A percentile compares a stretch with the other conserved stretches of the same genome.
phyloP scores from a whole-genome alignment of 2,888 invertebrate species.

The Drosophila phalerata region DNA sequence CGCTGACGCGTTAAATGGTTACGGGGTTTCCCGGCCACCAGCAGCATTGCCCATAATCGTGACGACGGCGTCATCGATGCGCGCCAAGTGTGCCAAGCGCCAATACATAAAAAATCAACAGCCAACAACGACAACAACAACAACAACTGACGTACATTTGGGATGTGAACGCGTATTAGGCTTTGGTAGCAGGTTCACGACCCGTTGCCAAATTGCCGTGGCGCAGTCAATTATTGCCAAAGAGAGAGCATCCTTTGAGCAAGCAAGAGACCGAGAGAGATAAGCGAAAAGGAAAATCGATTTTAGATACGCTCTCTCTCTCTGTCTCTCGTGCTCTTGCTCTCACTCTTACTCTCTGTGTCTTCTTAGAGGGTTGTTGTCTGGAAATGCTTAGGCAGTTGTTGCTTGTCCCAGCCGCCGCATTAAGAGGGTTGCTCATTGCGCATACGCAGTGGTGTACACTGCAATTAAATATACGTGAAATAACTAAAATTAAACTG shows the following conservation, averaged over 20 bases:
- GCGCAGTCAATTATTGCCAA: slow-evolving; percentile 57
- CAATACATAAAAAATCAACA: slow-evolving; percentile 74
- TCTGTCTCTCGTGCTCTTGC: slow-evolving; percentile 5
- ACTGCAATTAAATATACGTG: slow-evolving; percentile 34
- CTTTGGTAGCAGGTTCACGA: slow-evolving; percentile 64
- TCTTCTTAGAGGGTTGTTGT: slow-evolving; percentile 27
- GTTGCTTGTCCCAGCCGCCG: slow-evolving; percentile 50
- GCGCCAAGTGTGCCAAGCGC: slow-evolving; percentile 71
- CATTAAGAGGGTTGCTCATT: slow-evolving; percentile 38
- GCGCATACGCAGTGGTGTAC: slow-evolving; percentile 68
- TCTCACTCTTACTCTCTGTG: slow-evolving; percentile 6
- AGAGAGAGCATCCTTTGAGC: slow-evolving; percentile 39
- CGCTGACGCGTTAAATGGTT: slow-evolving; percentile 80
- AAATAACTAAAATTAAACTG: no score
- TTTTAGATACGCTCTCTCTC: slow-evolving; percentile 44
- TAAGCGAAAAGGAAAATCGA: slow-evolving; percentile 61
- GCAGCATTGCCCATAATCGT: slow-evolving; percentile 41
- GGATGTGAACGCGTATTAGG: slow-evolving; percentile 59
- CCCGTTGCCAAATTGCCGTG: slow-evolving; percentile 64
- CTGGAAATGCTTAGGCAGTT: slow-evolving; percentile 64
- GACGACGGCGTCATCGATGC: slow-evolving; percentile 47
- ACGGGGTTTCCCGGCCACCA: slow-evolving; percentile 65
- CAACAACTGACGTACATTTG: slow-evolving; percentile 52
- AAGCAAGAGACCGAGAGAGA: slow-evolving; percentile 10
- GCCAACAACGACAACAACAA: slow-evolving; percentile 44